Base-by-base conservation (phyloP, 2,113 vertebrate genomes). In the Corythoichthys haematopterus region DNA sequence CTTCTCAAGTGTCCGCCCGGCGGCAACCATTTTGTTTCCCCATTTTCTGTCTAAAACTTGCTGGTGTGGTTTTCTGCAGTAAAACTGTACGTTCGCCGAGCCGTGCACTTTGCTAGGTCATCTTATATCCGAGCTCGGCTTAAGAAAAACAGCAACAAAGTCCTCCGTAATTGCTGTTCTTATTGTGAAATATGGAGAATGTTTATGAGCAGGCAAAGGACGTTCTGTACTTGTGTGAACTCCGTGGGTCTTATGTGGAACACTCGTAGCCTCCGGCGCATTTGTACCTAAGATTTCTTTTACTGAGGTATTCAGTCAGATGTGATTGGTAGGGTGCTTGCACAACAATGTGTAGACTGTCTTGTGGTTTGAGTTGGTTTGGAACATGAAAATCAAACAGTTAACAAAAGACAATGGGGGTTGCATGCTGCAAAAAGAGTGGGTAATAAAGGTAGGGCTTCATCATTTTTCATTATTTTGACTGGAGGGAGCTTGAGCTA, bases 1-100 rank as follows among this genome's bases (percentile, higher is more conserved):
- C 69, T 80, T 81, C 76, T 84, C 68, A 83, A 81, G 78, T 80
- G 64, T 65, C 81, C 67, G 28, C 61, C 47, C 38, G 47, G 4
- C 33, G 33, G 12, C 55, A 36, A 1, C 55, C 55, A 57, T 57
- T 57, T 36, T 36, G 28, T 35, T 36, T 36, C 2, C 33, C 55
- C 55, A 4, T 12, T 57, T 8, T n/a, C 50, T n/a, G 50, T 52
- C 50, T n/a, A 52, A 50, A 50, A 50, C 12, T 15, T 50, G 47
- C 2, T 50, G 13, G 13, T 50, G 47, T 50, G 3, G 47, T 15
- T 15, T 13, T 15, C 13, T 50, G 47, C 47, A 50, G 47, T 13
- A 16, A 15, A 50, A 15, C 4, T 15, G 47, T 13, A 4, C 2
- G 14, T 15, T 50, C 3, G 46, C 11, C 46, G 12, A 51, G 15